Evolutionary conservation across 2,888 invertebrate species (phyloP).

Genomic region (Eristalinus sepulchralis): DNA sequence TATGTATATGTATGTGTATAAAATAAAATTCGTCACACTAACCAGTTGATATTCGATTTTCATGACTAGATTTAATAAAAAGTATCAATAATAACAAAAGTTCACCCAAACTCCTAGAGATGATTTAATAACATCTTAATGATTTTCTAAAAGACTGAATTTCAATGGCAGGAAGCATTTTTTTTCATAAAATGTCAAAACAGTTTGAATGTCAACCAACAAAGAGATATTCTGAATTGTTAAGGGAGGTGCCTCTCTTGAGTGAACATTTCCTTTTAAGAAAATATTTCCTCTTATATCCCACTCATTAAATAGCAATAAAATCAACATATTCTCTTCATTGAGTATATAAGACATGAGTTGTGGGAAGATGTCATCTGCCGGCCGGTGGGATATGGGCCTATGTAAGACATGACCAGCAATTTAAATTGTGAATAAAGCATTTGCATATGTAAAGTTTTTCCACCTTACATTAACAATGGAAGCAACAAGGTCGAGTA

Average conservation of each 20-base stretch:
- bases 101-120: slow-evolving; percentile 15
- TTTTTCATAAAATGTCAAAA: slow-evolving; percentile 41
- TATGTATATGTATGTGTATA: neutral
- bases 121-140: slow-evolving; percentile 32
- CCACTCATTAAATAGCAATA: neutral
- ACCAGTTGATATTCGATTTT: slow-evolving; percentile 78
- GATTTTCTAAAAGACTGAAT: neutral
- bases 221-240: neutral
- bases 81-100: slow-evolving; percentile 30
- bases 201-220: neutral
- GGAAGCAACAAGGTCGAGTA: neutral
- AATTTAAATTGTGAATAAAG: neutral
- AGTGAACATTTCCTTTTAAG: neutral
- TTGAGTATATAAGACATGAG: neutral
- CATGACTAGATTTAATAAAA: slow-evolving; percentile 74
- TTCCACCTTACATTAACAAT: neutral
- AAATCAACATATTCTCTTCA: neutral
- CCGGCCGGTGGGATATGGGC: neutral
- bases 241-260: neutral
- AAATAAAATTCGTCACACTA: slow-evolving; percentile 26
- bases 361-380: neutral
- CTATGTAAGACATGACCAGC: neutral
- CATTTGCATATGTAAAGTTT: neutral
- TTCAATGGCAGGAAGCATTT: neutral
- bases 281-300: too few species aligned